phyloP scores from a whole-genome alignment of 2,888 invertebrate genomes.

The Cephus nigrinus region DNA sequence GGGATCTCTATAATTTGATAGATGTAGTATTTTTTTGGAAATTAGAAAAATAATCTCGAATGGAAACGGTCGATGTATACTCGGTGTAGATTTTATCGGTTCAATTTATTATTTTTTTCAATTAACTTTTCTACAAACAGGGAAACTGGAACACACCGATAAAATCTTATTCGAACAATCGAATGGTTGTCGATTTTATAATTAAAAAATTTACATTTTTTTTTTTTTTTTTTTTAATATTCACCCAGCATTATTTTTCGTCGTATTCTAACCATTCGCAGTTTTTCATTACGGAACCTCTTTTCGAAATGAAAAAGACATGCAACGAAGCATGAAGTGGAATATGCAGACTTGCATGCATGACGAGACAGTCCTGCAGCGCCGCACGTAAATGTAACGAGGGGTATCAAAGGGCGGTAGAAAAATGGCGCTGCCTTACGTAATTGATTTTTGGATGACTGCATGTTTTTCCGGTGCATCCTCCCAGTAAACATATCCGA shows the following conservation, averaged over 20 bases:
- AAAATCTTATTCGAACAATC: background rate
- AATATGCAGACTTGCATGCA: constrained; percentile 21
- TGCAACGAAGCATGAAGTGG: constrained; percentile 44
- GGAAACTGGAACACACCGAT: background rate
- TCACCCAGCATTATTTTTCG: background rate
- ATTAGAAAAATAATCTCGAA: background rate
- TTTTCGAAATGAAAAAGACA: constrained; percentile 47
- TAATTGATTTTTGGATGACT: constrained; percentile 1
- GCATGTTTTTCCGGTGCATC: background rate
- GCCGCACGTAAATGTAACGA: constrained; percentile 21
- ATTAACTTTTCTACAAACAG: background rate
- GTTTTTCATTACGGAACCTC: constrained; percentile 40
- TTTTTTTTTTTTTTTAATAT: background rate
- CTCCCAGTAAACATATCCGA: background rate
- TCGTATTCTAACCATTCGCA: background rate
- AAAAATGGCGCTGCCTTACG: constrained; percentile 2
- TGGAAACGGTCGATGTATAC: background rate
- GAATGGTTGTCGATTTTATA: background rate
- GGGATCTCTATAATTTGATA: constrained; percentile 36
- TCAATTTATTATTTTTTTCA: background rate
- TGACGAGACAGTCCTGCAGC: constrained; percentile 22
- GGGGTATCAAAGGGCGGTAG: constrained; percentile 19
- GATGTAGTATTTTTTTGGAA: background rate
- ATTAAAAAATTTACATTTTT: background rate
- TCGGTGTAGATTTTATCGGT: background rate